Evolutionary conservation across 64 coral and sea anemone genomes (phyloP).

Genomic region (Pocillopora verrucosa): DNA sequence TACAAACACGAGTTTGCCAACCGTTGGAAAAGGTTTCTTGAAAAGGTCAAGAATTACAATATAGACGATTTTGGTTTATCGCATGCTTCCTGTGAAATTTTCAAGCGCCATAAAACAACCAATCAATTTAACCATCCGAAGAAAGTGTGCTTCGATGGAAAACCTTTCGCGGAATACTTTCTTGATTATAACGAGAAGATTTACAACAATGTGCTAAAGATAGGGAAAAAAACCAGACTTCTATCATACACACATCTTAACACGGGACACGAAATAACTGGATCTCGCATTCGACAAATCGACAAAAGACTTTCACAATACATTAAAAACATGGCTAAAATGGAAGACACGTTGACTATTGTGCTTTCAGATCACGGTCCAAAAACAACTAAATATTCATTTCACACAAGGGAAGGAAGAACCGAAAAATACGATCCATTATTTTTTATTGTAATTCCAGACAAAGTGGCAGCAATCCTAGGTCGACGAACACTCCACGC

Average conservation of each 20-base stretch:
- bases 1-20: conserved; percentile 52
- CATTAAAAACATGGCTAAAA: conserved; percentile 52
- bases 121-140: conserved; percentile 75
- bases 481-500: conserved; percentile 40
- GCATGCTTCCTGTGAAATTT: conserved; percentile 70
- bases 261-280: conserved; percentile 76
- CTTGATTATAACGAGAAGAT: conserved; percentile 60
- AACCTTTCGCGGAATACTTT: conserved; percentile 67
- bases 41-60: conserved; percentile 15
- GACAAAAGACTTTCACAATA: conserved; percentile 66
- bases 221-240: conserved; percentile 31
- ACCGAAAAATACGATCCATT: conserved; percentile 88
- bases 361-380: conserved; percentile 84
- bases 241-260: conserved; percentile 83
- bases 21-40: conserved; percentile 56
- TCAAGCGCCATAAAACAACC: conserved; percentile 67
- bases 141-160: conserved; percentile 70
- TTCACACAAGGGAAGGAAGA: conserved; percentile 65
- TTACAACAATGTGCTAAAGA: conserved; percentile 20
- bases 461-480: conserved; percentile 53
- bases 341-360: conserved; percentile 80
- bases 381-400: conserved; percentile 79
- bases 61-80: conserved; percentile 87
- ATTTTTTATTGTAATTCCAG: conserved; percentile 78
- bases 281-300: conserved; percentile 72